Conservation (phyloP, 1,140 invertebrate species). For the Copidosoma floridanum region DNA sequence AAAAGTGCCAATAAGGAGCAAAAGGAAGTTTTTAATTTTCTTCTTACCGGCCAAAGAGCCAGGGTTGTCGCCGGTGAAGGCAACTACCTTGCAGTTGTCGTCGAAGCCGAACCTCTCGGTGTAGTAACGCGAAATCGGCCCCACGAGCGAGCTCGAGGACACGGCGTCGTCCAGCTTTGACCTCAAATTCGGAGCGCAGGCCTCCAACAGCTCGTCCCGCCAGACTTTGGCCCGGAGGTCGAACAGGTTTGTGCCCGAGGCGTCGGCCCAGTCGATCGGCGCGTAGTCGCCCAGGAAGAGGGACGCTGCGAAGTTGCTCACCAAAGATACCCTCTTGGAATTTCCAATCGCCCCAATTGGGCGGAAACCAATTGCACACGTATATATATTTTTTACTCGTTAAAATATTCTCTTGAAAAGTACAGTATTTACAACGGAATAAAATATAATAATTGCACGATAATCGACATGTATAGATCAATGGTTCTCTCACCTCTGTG, state of each 20-base stretch:
- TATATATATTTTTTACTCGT: background rate
- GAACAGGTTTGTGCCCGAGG: conserved; percentile 95
- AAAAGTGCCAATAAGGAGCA: too few relatives aligned
- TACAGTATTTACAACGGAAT: background rate
- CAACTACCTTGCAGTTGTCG: conserved; percentile 74
- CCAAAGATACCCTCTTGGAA: conserved; percentile 88
- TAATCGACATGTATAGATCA: conserved; percentile 14
- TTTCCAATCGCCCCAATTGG: background rate
- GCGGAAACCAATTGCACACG: too few relatives aligned
- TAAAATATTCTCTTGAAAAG: background rate
- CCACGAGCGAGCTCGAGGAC: conserved; percentile 67
- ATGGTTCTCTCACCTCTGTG: conserved; percentile 66
- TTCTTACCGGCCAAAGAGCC: conserved; percentile 73
- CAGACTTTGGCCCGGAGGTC: conserved; percentile 80
- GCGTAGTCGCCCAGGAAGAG: conserved; percentile 88
- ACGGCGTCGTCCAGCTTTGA: conserved; percentile 73
- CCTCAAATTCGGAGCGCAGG: conserved; percentile 66
- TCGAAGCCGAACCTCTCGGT: conserved; percentile 83
- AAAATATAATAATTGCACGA: background rate
- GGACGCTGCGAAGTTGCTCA: conserved; percentile 89
- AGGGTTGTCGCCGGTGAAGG: conserved; percentile 94
- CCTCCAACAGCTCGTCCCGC: conserved; percentile 72
- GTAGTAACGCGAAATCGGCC: conserved; percentile 73
- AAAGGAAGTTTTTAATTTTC: too few relatives aligned
- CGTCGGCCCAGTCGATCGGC: conserved; percentile 88